Conservation (phyloP, 2,113 vertebrate species). For the Hypomesus transpacificus region DNA sequence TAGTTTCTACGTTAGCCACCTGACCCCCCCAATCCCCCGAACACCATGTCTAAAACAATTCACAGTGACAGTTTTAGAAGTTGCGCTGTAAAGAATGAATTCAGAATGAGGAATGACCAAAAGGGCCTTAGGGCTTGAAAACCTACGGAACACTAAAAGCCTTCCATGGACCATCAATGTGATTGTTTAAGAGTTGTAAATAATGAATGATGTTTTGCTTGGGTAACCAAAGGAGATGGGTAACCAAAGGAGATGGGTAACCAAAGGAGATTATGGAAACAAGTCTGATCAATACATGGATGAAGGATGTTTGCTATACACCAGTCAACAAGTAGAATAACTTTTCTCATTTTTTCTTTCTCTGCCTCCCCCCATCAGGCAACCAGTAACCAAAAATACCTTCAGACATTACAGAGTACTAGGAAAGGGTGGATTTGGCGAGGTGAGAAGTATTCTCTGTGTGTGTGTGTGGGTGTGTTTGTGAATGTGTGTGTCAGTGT, state of each 20-base stretch:
- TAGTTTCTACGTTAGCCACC: no score
- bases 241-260: constrained; percentile 23
- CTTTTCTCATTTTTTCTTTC: constrained; percentile 28
- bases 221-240: constrained; percentile 17
- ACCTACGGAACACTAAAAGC: no score
- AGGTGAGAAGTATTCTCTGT: constrained; percentile 75
- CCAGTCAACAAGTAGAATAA: background rate
- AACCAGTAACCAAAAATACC: constrained; percentile 90
- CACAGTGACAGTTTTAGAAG: no score
- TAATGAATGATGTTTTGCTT: constrained; percentile 57
- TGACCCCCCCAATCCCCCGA: no score
- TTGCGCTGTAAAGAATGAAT: no score
- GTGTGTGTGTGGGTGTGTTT: constrained; percentile 1
- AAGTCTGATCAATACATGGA: constrained; percentile 39
- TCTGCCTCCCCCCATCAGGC: constrained; percentile 65
- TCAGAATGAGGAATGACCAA: no score
- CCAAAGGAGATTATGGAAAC: constrained; percentile 41
- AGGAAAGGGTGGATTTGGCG: constrained; percentile 94
- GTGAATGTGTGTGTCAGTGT: background rate
- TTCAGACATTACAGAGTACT: constrained; percentile 92
- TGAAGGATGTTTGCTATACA: constrained; percentile 49
- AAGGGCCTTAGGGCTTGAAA: no score
- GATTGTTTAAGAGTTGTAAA: constrained; percentile 36
- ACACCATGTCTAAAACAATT: no score
- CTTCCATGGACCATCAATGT: constrained; percentile 22